These are phyloP conservation scores for Drosophila barbarae DNA, from an alignment of 2,888 invertebrate genomes.

Conservation along the genomic window DNA sequence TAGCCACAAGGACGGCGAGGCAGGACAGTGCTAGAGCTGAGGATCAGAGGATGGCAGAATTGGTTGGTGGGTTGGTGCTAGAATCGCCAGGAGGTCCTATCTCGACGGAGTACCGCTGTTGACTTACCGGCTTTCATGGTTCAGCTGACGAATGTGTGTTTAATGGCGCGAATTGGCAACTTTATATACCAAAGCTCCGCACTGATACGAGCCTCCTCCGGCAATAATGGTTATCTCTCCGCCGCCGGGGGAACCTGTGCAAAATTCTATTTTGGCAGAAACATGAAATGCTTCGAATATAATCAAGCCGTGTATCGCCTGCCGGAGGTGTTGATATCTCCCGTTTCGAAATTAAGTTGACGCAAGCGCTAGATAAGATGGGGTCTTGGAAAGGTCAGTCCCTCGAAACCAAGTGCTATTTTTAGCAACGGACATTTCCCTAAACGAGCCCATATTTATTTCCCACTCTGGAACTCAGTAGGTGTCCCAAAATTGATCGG, in stretches of 20 bases:
- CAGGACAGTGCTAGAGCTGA: constrained; percentile 46
- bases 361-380: constrained; percentile 14
- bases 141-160: constrained; percentile 48
- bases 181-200: constrained; percentile 49
- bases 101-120: background rate
- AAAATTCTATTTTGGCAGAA: constrained; percentile 52
- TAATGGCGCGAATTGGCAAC: constrained; percentile 12
- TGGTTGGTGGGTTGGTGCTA: background rate
- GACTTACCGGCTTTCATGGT: constrained; percentile 60
- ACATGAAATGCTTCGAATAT: constrained; percentile 50
- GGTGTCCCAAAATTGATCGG: background rate
- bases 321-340: constrained; percentile 33
- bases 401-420: background rate
- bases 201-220: constrained; percentile 38
- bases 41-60: background rate
- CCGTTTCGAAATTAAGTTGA: constrained; percentile 10
- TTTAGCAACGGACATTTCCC: background rate
- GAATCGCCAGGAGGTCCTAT: background rate
- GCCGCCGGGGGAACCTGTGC: constrained; percentile 29
- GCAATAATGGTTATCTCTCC: constrained; percentile 55
- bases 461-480: background rate
- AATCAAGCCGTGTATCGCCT: constrained; percentile 48
- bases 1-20: constrained; percentile 41
- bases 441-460: no score
- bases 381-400: constrained; percentile 10